Evolutionary conservation across 2,113 vertebrate genomes (phyloP).

Genomic region (Gallinago jamesoni): DNA sequence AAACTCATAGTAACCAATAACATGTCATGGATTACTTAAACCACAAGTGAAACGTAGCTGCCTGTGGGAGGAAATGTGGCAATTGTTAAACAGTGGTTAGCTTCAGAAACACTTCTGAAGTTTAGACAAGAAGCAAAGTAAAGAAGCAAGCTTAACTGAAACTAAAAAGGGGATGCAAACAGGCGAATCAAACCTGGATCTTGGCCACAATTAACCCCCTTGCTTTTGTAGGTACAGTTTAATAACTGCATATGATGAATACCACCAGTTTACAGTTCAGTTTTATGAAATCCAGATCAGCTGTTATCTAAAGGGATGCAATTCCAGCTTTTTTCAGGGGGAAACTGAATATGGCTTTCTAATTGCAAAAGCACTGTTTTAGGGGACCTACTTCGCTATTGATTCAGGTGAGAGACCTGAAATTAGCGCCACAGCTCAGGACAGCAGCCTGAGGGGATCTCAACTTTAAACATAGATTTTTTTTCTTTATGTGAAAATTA

Average conservation of each 20-base stretch:
- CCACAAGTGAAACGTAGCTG: slow-evolving; percentile 32
- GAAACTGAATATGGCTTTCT: background rate
- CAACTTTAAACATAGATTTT: background rate
- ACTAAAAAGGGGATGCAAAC: background rate
- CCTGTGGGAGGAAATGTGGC: slow-evolving; percentile 36
- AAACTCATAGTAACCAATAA: slow-evolving; percentile 16
- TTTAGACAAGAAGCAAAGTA: background rate
- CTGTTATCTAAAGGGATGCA: background rate
- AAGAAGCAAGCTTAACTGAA: background rate
- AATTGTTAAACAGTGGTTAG: slow-evolving; percentile 40
- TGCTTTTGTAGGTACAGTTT: background rate
- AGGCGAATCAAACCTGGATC: background rate
- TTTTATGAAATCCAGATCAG: background rate
- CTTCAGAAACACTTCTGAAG: slow-evolving; percentile 5
- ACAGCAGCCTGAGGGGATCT: background rate
- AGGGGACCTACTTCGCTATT: background rate
- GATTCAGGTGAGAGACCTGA: background rate
- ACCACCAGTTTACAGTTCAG: background rate
- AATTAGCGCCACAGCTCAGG: background rate
- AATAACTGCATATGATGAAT: background rate
- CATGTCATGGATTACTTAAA: slow-evolving; percentile 36
- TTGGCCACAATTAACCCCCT: background rate
- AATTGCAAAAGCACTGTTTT: background rate
- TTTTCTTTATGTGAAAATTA: background rate
- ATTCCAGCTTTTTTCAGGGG: background rate